Conservation (phyloP, 2,113 vertebrate species). For the Marmota flaviventris region DNA sequence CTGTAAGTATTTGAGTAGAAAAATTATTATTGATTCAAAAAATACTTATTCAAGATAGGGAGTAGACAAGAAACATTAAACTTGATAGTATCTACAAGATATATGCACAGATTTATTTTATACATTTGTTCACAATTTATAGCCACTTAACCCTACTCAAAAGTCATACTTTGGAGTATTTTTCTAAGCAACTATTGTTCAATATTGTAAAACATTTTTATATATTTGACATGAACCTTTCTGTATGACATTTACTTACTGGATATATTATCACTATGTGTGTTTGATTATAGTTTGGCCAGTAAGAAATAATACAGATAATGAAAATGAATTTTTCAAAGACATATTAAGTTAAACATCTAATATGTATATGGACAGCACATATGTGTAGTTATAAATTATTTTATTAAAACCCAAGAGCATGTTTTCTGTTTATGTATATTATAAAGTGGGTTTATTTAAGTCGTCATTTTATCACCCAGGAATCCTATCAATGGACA, state of each 20-base stretch:
- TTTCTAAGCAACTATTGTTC: neutral
- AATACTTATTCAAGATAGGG: neutral
- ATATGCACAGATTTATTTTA: neutral
- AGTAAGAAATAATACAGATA: neutral
- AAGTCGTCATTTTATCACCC: neutral
- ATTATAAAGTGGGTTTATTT: neutral
- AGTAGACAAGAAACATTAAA: neutral
- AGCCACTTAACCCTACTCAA: neutral
- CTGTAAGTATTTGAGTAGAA: neutral
- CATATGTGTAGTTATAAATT: neutral
- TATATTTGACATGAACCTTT: neutral
- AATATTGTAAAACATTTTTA: neutral
- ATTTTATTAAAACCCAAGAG: neutral
- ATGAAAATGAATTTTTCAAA: neutral
- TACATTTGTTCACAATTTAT: neutral
- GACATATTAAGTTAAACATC: neutral
- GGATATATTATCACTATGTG: neutral
- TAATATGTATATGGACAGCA: neutral
- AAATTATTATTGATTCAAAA: neutral
- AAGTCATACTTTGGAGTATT: neutral
- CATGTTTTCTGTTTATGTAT: neutral
- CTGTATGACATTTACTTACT: neutral
- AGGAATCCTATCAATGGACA: neutral
- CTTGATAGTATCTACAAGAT: neutral
- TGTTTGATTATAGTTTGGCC: neutral